A percentile compares a stretch with the other conserved stretches of the same genome.
Conservation (phyloP, 2,888 invertebrate genomes). For the Bembecia ichneumoniformis region DNA sequence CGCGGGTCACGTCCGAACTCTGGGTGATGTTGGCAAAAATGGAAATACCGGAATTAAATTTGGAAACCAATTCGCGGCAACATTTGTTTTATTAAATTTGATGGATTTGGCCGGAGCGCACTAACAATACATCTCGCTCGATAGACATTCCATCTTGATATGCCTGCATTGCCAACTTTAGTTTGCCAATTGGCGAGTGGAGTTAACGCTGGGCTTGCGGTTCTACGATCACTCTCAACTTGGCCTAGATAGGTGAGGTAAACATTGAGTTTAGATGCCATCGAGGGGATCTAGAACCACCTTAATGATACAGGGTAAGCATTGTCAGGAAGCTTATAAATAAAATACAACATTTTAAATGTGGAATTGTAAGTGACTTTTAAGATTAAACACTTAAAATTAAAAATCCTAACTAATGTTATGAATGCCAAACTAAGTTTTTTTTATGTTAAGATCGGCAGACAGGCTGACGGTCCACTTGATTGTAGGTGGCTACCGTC, state of each 20-base stretch:
- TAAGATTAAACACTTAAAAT: too few species aligned
- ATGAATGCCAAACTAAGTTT: too few species aligned
- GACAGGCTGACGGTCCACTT: too few species aligned
- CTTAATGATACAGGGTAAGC: too few species aligned
- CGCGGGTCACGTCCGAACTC: conserved; percentile 15
- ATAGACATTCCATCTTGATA: neutral
- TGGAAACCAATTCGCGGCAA: conserved; percentile 10
- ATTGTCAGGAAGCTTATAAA: too few species aligned
- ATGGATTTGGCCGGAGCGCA: conserved; percentile 6
- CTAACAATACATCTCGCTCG: neutral
- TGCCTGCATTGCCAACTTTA: neutral
- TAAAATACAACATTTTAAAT: too few species aligned
- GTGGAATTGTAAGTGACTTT: too few species aligned
- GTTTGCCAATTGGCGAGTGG: neutral
- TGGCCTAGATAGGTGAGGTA: neutral
- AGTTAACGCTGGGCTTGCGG: neutral
- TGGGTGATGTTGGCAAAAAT: conserved; percentile 19
- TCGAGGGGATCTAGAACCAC: too few species aligned
- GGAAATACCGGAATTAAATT: conserved; percentile 24
- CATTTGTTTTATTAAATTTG: conserved; percentile 16
- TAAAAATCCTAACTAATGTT: too few species aligned
- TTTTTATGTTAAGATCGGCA: too few species aligned
- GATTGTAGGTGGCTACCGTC: too few species aligned
- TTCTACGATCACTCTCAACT: neutral
- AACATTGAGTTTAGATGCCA: neutral